Base-by-base conservation (phyloP, 2,888 invertebrate genomes). In the Tillus elongatus region DNA sequence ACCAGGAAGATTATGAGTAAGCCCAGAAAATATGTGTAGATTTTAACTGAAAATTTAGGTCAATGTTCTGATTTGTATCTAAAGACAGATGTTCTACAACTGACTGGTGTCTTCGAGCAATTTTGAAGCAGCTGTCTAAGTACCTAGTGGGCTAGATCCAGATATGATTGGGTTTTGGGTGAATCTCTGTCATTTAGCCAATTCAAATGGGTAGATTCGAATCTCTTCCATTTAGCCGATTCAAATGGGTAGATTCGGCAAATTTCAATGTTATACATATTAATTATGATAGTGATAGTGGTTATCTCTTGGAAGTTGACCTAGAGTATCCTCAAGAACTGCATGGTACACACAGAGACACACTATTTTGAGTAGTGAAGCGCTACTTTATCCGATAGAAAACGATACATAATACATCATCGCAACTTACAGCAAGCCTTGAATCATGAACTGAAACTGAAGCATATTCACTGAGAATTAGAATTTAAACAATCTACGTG, bases 401-500 rank as follows among this genome's bases (percentile, higher is more conserved):
- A 34, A 30, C 11, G 42, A 16, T 59, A 50, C 34, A 40, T 59
- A 9, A 49, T 56, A 13, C 56, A 58, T 37, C 56, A 56, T 35
- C 28, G 40, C 30, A 47, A 47, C 33, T 40, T 59, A 13, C 48
- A 52, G 43, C 51, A 56, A 40, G 48, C 41, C 36, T 27, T 58
- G 14, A 32, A 38, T 15, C 36, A 47, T 34, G 54, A 53, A 9
- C 28, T 60, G 13, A 43, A 40, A 41, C 32, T 60, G 13, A 43
- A 16, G 24, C 53, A 56, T 45, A 48, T 59, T 24, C 53, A 62
- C 49, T 45, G 57, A 40, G 44, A 57, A 11, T 41, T 61, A 38
- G 46, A 56, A 46, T 64, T 64, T 45, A 45, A 57, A 15, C 61
- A 65, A 51, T 50, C 47, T 29, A 40, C 53, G 3, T 65, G 60